These are phyloP conservation scores for Priocnemis perturbator DNA, from an alignment of 2,888 invertebrate genomes.

Conservation along the genomic window DNA sequence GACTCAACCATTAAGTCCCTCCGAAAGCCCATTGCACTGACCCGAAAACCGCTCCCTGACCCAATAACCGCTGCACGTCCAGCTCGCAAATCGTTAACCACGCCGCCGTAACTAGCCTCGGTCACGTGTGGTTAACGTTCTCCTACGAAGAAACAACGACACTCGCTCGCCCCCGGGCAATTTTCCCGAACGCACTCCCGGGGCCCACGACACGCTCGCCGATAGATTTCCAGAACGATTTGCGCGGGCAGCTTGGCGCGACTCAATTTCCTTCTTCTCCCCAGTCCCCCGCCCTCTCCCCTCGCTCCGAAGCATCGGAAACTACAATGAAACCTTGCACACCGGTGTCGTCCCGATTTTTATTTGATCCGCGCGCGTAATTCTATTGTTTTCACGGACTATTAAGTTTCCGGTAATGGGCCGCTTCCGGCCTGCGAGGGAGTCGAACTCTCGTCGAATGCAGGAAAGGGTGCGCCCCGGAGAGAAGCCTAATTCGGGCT, in stretches of 20 bases:
- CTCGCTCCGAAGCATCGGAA: conserved; percentile 4
- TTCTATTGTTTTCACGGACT: conserved; percentile 76
- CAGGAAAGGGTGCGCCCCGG: conserved; percentile 74
- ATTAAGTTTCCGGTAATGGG: conserved; percentile 74
- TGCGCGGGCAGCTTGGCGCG: not conserved
- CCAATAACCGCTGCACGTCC: too few relatives aligned
- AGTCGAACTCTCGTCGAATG: conserved; percentile 68
- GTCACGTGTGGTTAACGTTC: conserved; percentile 36
- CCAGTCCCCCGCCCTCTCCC: conserved; percentile 11
- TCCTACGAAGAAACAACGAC: too few relatives aligned
- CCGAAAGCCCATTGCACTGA: too few relatives aligned
- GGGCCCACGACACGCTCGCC: conserved; percentile 1
- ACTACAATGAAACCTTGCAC: conserved; percentile 21
- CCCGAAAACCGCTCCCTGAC: too few relatives aligned
- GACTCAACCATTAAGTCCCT: too few relatives aligned
- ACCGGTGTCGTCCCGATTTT: conserved; percentile 58
- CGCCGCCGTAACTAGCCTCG: conserved; percentile 9
- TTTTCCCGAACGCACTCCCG: conserved; percentile 50
- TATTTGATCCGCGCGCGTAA: conserved; percentile 72
- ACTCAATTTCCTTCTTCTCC: conserved; percentile 4
- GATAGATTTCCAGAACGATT: conserved; percentile 58
- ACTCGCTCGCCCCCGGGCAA: conserved; percentile 29
- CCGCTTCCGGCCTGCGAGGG: conserved; percentile 64
- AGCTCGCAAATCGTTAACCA: too few relatives aligned
- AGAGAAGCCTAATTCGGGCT: conserved; percentile 68